Percentiles rank a stretch among this genome's conserved stretches.
These are phyloP conservation scores for Endomychus coccineus DNA, from an alignment of 2,888 invertebrate genomes.

Conservation along the genomic window DNA sequence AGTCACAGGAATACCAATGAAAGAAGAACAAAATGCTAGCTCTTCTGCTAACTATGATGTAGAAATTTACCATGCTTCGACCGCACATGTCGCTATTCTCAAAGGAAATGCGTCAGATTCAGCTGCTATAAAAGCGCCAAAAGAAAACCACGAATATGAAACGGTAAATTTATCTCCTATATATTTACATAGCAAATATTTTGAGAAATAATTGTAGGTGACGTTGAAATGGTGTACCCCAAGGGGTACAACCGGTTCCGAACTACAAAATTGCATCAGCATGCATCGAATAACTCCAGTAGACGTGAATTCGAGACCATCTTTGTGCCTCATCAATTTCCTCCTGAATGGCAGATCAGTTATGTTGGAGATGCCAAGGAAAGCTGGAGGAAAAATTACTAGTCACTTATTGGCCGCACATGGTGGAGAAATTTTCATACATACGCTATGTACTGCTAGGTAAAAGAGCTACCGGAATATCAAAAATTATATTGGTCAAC, in stretches of 20 bases:
- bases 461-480: too few relatives aligned
- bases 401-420: slow-evolving; percentile 91
- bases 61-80: slow-evolving; percentile 85
- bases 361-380: slow-evolving; percentile 82
- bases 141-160: slow-evolving; percentile 69
- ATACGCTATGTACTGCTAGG: slow-evolving; percentile 73
- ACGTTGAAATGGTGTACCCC: slow-evolving; percentile 97
- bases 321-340: slow-evolving; percentile 95
- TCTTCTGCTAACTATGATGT: slow-evolving; percentile 99
- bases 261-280: slow-evolving; percentile 73
- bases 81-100: slow-evolving; percentile 76
- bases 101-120: slow-evolving; percentile 57
- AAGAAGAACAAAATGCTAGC: slow-evolving; percentile 97
- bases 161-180: slow-evolving; percentile 46
- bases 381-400: slow-evolving; percentile 77
- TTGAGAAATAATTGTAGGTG: slow-evolving; percentile 44
- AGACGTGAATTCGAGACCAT: slow-evolving; percentile 93
- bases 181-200: slow-evolving; percentile 4
- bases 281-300: slow-evolving; percentile 91
- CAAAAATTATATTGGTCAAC: too few relatives aligned
- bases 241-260: slow-evolving; percentile 72
- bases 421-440: slow-evolving; percentile 93
- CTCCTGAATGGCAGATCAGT: slow-evolving; percentile 90
- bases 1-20: slow-evolving; percentile 95
- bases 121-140: slow-evolving; percentile 56